These are phyloP conservation scores for Trogon surrucura DNA, from an alignment of 2,113 vertebrate genomes.

Conservation along the genomic window DNA sequence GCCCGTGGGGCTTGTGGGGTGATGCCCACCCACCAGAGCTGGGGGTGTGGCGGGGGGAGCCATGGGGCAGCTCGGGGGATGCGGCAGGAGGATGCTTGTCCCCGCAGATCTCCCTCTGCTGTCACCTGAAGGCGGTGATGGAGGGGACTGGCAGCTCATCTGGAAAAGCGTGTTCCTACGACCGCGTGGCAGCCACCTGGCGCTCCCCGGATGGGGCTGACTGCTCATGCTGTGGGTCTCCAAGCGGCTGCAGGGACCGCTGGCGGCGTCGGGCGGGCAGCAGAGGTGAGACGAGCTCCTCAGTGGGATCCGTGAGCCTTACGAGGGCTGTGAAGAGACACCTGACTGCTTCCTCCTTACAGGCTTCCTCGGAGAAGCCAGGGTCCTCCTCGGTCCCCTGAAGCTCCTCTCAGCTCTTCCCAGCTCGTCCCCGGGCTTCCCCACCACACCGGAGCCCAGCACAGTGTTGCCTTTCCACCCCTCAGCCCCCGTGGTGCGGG, in stretches of 20 bases:
- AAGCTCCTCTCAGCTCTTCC: not conserved
- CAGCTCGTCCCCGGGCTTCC: not conserved
- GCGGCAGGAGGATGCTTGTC: not conserved
- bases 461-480: not conserved
- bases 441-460: not conserved
- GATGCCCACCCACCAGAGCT: too few species aligned
- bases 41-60: fast-evolving
- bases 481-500: not conserved
- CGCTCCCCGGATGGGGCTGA: not conserved
- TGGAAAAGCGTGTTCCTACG: not conserved
- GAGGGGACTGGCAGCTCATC: not conserved
- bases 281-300: not conserved
- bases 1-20: fast-evolving
- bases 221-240: not conserved
- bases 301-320: fast-evolving
- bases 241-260: not conserved
- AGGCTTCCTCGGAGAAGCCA: not conserved
- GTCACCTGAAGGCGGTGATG: not conserved
- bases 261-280: fast-evolving
- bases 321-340: fast-evolving
- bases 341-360: not conserved
- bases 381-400: not conserved
- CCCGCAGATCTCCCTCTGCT: not conserved
- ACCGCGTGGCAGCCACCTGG: not conserved
- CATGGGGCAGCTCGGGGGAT: fast-evolving